Evolutionary conservation across 1,140 invertebrate genomes (phyloP).

Genomic region (Calliphora vicina): DNA sequence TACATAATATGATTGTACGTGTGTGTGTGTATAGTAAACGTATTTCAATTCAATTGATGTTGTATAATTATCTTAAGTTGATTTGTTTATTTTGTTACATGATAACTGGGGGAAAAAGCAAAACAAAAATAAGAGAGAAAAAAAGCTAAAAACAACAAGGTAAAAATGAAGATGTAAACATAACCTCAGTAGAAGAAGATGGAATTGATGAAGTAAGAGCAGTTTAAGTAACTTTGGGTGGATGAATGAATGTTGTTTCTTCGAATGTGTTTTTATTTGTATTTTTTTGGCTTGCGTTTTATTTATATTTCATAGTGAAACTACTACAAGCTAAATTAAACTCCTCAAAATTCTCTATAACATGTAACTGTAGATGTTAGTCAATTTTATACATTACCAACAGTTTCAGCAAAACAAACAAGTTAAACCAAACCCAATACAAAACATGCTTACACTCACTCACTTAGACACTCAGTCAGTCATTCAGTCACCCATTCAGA

Average conservation of each 20-base stretch:
- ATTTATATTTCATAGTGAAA: neutral
- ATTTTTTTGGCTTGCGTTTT: neutral
- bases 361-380: neutral
- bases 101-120: neutral
- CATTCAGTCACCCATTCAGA: neutral
- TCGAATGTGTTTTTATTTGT: neutral
- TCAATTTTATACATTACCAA: neutral
- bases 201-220: neutral
- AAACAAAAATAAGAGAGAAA: neutral
- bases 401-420: neutral
- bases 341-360: neutral
- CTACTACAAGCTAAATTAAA: slow-evolving; percentile 11
- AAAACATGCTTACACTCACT: neutral
- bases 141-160: neutral
- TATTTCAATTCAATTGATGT: slow-evolving; percentile 51
- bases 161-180: neutral
- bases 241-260: neutral
- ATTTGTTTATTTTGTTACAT: slow-evolving; percentile 56
- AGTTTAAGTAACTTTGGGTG: neutral
- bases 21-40: neutral
- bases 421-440: neutral
- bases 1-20: too few relatives aligned
- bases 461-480: neutral
- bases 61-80: slow-evolving; percentile 62
- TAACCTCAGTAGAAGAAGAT: neutral